Evolutionary conservation across 1,140 invertebrate genomes (phyloP).

Genomic region (Saccostrea cuccullata): DNA sequence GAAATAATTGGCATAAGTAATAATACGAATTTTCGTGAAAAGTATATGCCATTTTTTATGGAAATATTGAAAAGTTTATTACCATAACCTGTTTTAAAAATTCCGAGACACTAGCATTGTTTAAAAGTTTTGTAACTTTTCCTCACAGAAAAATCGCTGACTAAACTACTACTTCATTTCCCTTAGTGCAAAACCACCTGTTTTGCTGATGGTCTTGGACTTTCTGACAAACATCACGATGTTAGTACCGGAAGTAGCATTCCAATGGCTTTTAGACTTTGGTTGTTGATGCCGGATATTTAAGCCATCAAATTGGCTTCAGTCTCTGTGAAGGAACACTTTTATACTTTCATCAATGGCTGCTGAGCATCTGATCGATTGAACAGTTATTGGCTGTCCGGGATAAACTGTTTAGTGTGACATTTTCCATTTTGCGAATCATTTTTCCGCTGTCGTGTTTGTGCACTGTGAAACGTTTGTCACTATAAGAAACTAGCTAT

Average conservation of each 20-base stretch:
- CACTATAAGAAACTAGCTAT: neutral
- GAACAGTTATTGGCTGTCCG: neutral
- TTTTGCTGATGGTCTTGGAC: neutral
- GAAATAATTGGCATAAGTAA: neutral
- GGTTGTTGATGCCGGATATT: neutral
- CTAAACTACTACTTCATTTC: neutral
- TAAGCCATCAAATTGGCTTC: neutral
- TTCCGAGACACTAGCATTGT: neutral
- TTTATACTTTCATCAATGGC: conserved; percentile 14
- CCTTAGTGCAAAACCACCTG: neutral
- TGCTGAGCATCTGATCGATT: neutral
- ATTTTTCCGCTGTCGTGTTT: neutral
- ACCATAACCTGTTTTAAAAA: neutral
- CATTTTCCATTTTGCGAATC: neutral
- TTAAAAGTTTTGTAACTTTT: neutral
- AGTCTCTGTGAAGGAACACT: conserved; percentile 22
- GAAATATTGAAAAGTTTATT: neutral
- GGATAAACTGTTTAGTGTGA: neutral
- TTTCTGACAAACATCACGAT: neutral
- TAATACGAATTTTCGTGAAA: neutral
- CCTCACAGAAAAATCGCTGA: neutral
- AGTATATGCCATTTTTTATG: neutral
- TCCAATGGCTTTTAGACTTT: neutral
- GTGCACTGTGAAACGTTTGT: neutral
- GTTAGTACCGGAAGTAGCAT: neutral